These are phyloP conservation scores for Ptiloglossa arizonensis DNA, from an alignment of 1,140 invertebrate species.

Conservation along the genomic window DNA sequence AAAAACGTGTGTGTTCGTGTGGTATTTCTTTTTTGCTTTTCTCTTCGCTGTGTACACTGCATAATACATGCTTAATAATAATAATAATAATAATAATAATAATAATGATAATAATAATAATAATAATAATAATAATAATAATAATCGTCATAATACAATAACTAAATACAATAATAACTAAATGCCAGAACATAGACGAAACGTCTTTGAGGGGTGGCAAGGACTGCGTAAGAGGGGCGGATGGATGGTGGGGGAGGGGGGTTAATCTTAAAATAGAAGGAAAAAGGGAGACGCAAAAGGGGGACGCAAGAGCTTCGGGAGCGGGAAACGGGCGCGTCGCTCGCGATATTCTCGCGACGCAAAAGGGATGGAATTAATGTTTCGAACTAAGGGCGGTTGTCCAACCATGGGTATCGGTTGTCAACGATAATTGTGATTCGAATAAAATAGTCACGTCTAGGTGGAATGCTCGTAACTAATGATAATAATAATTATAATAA, in stretches of 20 bases:
- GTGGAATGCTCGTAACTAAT: slow-evolving; percentile 58
- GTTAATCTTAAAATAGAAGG: background rate
- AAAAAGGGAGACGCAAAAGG: background rate
- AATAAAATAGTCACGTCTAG: slow-evolving; percentile 23
- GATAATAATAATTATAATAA: slow-evolving; percentile 55
- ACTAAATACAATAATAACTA: slow-evolving; percentile 54
- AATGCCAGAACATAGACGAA: slow-evolving; percentile 19
- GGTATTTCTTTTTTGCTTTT: slow-evolving; percentile 34
- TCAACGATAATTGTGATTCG: background rate
- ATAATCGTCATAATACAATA: slow-evolving; percentile 52
- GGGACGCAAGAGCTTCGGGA: background rate
- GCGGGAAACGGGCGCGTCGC: background rate
- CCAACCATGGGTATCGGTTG: too few relatives aligned
- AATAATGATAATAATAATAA: slow-evolving; percentile 36
- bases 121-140: slow-evolving; percentile 59
- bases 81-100: slow-evolving; percentile 48
- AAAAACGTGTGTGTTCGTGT: slow-evolving; percentile 68
- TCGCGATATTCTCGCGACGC: background rate
- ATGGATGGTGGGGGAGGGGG: too few relatives aligned
- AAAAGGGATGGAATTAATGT: background rate
- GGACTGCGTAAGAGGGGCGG: background rate
- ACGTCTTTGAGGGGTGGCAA: background rate
- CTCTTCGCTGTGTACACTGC: slow-evolving; percentile 35
- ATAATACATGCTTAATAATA: slow-evolving; percentile 60
- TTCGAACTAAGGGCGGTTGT: background rate